Evolutionary conservation across 2,888 invertebrate genomes (phyloP).

Genomic region (Hoplodrina ambigua): DNA sequence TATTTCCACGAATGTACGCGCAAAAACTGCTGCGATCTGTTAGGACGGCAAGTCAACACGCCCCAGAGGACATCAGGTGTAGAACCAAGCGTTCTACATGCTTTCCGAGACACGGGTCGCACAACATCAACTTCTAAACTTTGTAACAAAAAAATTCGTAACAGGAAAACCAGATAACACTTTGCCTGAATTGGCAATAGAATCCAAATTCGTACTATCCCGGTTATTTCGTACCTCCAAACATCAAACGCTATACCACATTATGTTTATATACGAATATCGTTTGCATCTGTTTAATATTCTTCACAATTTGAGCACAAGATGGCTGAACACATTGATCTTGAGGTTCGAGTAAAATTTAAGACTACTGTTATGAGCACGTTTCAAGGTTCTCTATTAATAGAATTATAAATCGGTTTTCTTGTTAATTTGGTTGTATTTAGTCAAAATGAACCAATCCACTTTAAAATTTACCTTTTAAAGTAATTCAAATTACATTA

Average conservation of each 20-base stretch:
- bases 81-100: too few species aligned
- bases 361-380: conserved; percentile 16
- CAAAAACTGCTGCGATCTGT: too few species aligned
- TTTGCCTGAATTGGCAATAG: too few species aligned
- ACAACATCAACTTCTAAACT: too few species aligned
- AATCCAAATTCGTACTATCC: neutral
- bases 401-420: conserved; percentile 9
- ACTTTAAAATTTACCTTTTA: too few species aligned
- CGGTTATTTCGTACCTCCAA: neutral
- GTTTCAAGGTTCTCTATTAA: conserved; percentile 26
- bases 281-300: conserved; percentile 35
- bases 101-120: too few species aligned
- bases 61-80: too few species aligned
- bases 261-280: conserved; percentile 3
- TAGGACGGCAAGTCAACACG: too few species aligned
- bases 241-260: conserved; percentile 16
- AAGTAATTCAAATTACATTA: too few species aligned
- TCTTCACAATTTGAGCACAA: conserved; percentile 33
- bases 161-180: neutral
- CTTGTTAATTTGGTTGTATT: neutral
- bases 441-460: too few species aligned
- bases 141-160: too few species aligned
- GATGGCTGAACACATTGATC: conserved; percentile 30
- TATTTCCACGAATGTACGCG: too few species aligned
- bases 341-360: conserved; percentile 11